Evolutionary conservation across 2,888 invertebrate genomes (phyloP), one percentile per base, ranked within the genome.

Genomic region (Cantharis nigra): DNA sequence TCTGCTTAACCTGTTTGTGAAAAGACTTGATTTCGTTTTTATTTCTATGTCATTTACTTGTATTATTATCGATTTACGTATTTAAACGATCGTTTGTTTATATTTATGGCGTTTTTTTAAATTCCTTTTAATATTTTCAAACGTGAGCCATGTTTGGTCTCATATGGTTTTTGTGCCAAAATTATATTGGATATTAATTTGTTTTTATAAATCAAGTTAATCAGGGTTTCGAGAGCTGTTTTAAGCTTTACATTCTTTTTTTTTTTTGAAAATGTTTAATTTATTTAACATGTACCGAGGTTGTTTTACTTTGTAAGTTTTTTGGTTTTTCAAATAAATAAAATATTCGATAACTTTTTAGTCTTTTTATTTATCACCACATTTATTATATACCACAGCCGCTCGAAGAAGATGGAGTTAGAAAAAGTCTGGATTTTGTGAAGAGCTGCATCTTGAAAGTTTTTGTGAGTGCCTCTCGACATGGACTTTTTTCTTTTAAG

Each of bases 161-260:
- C 18, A 16, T 69, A 7, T 75, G 73, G 67, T 79, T 74, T 79
- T 75, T 76, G 75, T 80, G 75, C 71, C 75, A 80, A 79, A 80
- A 73, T 82, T 83, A 82, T 83, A 82, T 80, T 82, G 83, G 84
- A 84, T 83, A 86, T 87, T 85, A 86, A 85, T 83, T 82, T 82
- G 83, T 84, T 84, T 82, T 81, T 82, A 81, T 82, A 84, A n/a
- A 84, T 83, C 85, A 86, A 87, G 87, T 91, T 89, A 90, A 90
- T 90, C 90, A 89, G 89, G 89, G 88, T 89, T 87, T 89, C 90
- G 89, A 90, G 90, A 90, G 90, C 90, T 90, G 90, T 84, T 77
- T 85, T 85, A 85, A 87, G 88, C 88, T 88, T 84, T 88, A 85
- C 88, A 88, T 67, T 33, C 33, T 49, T 49, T 49, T 89, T 26